Base-by-base conservation (phyloP, 2,113 vertebrate genomes). In the Acinonyx jubatus region DNA sequence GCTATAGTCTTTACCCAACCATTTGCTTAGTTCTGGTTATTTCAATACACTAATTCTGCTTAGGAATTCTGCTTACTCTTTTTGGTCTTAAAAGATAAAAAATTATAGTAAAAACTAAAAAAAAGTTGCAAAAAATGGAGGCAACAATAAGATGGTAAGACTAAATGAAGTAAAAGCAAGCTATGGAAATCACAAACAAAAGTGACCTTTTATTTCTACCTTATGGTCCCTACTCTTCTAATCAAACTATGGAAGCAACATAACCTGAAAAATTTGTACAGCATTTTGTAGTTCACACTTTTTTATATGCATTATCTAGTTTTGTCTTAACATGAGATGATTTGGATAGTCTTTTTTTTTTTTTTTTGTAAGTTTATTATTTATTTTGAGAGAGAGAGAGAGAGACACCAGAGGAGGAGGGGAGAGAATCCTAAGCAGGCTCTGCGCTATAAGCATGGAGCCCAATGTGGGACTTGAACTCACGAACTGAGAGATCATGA, bases 11-110 rank as follows among this genome's bases (percentile, higher is more conserved):
- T 81, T 71, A 71, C 18, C 15, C 9, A 33, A 41, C 61, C 1
- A 14, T 61, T 95, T 93, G 52, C 50, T 94, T 65, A 66, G 29
- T 68, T 78, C n/a, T 96, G 5, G 0, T 15, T 76, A 5, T 85
- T 96, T 88, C 13, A 33, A 50, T 68, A 61, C 8, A 29, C 14
- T 41, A 68, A 80, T 36, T 90, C 33, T 94, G 50, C 45, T 68
- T 83, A 92, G 31, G 16, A 94, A 45, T 45, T 45, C 45, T 45
- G 15, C 85, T 85, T 90, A 96, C 18, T 5, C 10, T 88, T 89
- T 94, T 81, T 82, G 27, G n/a, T 84, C 57, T 96, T 94, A 87
- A 94, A 97, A 87, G 69, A 55, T 93, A 82, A 0, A 15, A 23
- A 8, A 65, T 38, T 87, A 50, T 52, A 76, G 55, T 55, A 74